Base-by-base conservation (phyloP, 2,888 invertebrate genomes). In the Polylopha cassiicola region DNA sequence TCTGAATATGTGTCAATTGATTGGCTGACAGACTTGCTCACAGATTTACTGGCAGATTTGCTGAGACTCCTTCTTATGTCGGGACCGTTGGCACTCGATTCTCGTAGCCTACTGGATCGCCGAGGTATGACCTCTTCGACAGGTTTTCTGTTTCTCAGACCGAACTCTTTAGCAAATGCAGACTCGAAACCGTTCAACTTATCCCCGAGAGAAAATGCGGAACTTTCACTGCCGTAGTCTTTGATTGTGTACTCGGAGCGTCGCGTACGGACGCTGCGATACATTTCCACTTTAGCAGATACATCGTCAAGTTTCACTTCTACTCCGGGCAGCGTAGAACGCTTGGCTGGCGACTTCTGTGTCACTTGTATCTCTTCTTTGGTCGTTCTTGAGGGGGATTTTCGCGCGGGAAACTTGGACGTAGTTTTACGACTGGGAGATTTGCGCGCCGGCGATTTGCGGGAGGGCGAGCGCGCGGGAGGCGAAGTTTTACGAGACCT, bases 361-460 rank as follows among this genome's bases (percentile, higher is more conserved):
- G 48, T 43, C 17, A 53, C 48, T 36, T 61, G 64, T 2, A 58
- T 55, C 8, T 50, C 52, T 39, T 74, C 73, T 46, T 73, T 73
- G 20, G 63, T 64, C 28, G 69, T 56, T 53, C 81, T 64, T 1
- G 82, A 76, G 1, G 84, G 84, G 0, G 82, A 84, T 48, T 84
- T 86, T 31, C 84, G 71, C 11, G 79, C 73, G 20, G 80, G 77
- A 58, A 67, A 78, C 46, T 76, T 74, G 0, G 73, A 66, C 1
- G 60, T 73, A 10, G 82, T 63, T 54, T 84, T 85, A 41, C 82
- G 72, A 44, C 76, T 73, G 2, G 87, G 87, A 5, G 87, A 87
- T 43, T 86, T 87, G 28, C 86, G 71, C 6, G 82, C 66, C 8
- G 88, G 88, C 13, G 88, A 87, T 53, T 87, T 87, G 3, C 86